A percentile compares a stretch with the other conserved stretches of the same genome.
phyloP scores from a whole-genome alignment of 2,113 vertebrate genomes.

The Stigmatopora argus region DNA sequence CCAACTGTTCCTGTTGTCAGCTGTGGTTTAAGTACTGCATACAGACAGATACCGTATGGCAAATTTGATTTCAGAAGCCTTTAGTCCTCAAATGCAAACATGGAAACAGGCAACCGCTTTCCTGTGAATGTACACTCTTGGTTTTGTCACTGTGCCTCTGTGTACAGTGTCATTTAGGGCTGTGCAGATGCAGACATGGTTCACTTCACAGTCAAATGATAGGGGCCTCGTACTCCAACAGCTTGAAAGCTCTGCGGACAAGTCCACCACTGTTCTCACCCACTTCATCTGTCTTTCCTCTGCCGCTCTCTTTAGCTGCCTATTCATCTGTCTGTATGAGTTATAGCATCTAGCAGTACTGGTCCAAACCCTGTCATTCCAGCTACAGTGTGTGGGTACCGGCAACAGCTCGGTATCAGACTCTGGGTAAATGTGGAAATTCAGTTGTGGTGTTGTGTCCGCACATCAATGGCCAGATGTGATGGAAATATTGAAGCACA shows the following conservation, averaged over 20 bases:
- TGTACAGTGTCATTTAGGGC: constrained; percentile 48
- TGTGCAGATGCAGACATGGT: constrained; percentile 25
- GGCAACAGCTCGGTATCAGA: constrained; percentile 9
- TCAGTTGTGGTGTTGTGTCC: constrained; percentile 27
- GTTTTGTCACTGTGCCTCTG: constrained; percentile 13
- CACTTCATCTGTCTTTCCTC: constrained; percentile 22
- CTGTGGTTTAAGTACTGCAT: too few relatives aligned
- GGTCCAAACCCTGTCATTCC: constrained; percentile 27
- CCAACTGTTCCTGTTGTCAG: background rate
- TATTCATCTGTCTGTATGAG: constrained; percentile 11
- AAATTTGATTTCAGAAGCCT: background rate
- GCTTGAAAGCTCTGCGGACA: constrained; percentile 31
- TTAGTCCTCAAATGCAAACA: background rate
- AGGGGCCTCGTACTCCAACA: constrained; percentile 43
- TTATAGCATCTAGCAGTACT: background rate
- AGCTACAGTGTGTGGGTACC: constrained; percentile 16
- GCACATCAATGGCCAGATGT: constrained; percentile 21
- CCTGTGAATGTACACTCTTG: constrained; percentile 7
- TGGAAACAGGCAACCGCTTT: background rate
- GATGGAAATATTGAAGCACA: constrained; percentile 11
- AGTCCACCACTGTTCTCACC: constrained; percentile 38
- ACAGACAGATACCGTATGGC: background rate
- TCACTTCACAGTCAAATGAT: constrained; percentile 53
- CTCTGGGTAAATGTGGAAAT: constrained; percentile 26
- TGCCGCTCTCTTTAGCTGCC: constrained; percentile 10